Evolutionary conservation across 2,113 vertebrate species (phyloP).

Genomic region (Rhynchopsitta pachyrhyncha): DNA sequence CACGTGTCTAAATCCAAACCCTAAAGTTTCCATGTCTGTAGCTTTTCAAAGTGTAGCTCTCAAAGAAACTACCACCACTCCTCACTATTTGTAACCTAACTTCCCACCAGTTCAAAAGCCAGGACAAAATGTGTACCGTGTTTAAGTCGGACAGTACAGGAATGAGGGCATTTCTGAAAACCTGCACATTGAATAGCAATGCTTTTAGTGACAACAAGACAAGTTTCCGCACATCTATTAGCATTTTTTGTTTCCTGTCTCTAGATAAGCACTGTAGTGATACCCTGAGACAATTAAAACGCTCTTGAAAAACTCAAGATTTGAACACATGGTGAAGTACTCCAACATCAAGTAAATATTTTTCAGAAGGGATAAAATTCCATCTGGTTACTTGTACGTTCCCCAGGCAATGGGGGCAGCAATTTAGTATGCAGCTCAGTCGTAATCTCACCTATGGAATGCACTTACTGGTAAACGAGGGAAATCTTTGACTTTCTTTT

Average conservation of each 20-base stretch:
- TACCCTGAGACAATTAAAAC: background rate
- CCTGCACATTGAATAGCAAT: background rate
- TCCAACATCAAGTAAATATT: constrained; percentile 11
- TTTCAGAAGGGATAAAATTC: constrained; percentile 31
- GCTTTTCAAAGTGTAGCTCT: background rate
- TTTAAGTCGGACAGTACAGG: background rate
- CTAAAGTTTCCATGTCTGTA: background rate
- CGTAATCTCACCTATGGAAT: constrained; percentile 16
- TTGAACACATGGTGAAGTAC: background rate
- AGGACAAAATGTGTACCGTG: background rate
- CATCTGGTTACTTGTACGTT: background rate
- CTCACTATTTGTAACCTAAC: background rate
- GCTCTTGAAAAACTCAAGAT: background rate
- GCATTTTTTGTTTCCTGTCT: background rate
- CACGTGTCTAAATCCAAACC: background rate
- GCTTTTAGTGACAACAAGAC: background rate
- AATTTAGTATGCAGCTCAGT: background rate
- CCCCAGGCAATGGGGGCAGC: background rate
- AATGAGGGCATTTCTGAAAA: background rate
- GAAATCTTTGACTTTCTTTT: background rate
- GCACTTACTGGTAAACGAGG: background rate
- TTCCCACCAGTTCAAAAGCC: background rate
- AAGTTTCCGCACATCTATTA: background rate
- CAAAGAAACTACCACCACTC: background rate
- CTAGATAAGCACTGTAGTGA: background rate